A percentile compares a stretch with the other conserved stretches of the same genome.
phyloP scores from a whole-genome alignment of 30 jellyfish, hydroid and myxozoan genomes.

The Chironex yamaguchii region DNA sequence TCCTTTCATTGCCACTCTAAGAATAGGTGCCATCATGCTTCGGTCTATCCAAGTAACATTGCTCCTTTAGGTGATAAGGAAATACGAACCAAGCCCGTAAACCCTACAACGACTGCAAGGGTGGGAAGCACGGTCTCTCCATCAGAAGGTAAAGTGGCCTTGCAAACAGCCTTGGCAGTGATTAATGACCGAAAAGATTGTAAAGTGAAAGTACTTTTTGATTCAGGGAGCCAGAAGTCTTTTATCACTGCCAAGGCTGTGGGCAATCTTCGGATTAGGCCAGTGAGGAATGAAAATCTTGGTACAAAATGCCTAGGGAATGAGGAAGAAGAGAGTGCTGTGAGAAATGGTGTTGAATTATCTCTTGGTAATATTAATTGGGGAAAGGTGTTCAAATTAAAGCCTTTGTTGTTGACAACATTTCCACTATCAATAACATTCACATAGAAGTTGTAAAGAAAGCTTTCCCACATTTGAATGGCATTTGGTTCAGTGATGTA shows the following conservation, averaged over 20 bases:
- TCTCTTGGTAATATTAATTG: no score
- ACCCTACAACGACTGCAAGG: conserved; percentile 1
- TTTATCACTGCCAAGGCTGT: conserved; percentile 16
- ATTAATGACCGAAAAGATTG: conserved; percentile 4
- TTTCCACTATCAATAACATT: conserved; percentile 1
- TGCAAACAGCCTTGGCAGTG: conserved; percentile 47
- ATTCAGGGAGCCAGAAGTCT: conserved; percentile 1
- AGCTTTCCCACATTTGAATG: background rate
- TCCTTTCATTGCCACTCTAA: no score
- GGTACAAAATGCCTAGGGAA: conserved; percentile 1
- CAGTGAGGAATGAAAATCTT: background rate
- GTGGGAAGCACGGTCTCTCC: background rate
- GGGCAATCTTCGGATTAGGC: background rate
- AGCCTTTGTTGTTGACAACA: conserved; percentile 16
- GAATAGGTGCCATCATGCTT: no score
- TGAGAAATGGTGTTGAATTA: no score
- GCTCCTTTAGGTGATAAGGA: no score
- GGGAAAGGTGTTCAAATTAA: no score
- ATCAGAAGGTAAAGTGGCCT: conserved; percentile 24
- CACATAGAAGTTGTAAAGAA: conserved; percentile 13
- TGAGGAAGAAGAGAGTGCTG: no score
- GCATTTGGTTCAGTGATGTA: conserved; percentile 5
- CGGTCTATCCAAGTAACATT: no score
- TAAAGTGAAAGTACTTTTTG: conserved; percentile 1
- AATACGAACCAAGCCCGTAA: no score